These are phyloP conservation scores for Apostichopus californicus DNA, from an alignment of 35 echinoderm and acorn worm species.

Conservation along the genomic window DNA sequence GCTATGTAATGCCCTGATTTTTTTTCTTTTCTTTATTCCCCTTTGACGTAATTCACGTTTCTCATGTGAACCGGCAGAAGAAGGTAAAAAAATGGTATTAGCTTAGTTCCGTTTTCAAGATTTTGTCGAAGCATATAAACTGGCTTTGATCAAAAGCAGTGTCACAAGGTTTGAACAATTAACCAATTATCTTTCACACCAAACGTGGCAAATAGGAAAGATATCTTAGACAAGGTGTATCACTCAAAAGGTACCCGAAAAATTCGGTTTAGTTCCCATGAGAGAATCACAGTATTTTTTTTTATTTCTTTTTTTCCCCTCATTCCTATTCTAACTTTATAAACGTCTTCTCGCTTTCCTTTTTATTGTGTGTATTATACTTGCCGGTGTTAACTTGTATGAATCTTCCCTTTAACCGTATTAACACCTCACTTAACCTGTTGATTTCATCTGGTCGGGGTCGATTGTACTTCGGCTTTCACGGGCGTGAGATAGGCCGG, in stretches of 20 bases:
- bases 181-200: neutral
- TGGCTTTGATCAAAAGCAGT: no score
- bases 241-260: neutral
- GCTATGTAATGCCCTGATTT: no score
- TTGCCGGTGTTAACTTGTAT: neutral
- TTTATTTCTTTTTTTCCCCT: neutral
- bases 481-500: conserved; percentile 11
- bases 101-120: no score
- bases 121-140: no score
- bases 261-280: neutral
- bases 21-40: no score
- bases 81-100: no score
- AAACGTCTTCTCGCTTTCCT: neutral
- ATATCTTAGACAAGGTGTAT: neutral
- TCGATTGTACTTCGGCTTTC: neutral
- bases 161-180: neutral
- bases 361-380: neutral
- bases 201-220: neutral
- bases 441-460: conserved; percentile 28
- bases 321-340: neutral
- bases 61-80: no score
- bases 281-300: neutral
- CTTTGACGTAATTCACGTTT: no score
- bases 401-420: neutral
- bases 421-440: conserved; percentile 6